Evolutionary conservation across 2,888 invertebrate species (phyloP), one percentile per base, ranked within the genome.

Genomic region (Eilema depressum): DNA sequence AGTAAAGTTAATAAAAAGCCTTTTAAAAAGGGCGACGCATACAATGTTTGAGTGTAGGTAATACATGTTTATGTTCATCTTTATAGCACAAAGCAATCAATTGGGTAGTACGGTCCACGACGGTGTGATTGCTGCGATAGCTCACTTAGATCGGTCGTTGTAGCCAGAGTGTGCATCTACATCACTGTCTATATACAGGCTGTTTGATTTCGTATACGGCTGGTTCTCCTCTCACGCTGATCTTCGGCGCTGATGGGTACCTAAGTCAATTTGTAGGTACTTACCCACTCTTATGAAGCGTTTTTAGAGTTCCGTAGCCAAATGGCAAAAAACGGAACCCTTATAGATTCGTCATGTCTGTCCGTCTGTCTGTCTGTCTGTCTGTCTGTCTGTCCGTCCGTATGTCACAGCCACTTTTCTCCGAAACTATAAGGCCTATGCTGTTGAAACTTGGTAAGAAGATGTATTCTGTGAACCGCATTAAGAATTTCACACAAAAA

Each of bases 1-100:
- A 33, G 33, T 33, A 10, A 33, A 37, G 12, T 14, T 37, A 37
- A 12, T 37, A 37, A 47, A 47, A 20, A 47, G 20, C 47, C 53
- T 53, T n/a, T 53, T n/a, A 3, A 33, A 28, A n/a, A 30, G 14
- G 10, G 5, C n/a, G 8, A 56, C 25, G 4, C 23, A 56, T n/a
- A 10, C 47, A 20, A 1, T 53, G 53, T 53, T 20, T 23, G 23
- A 77, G 71, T 56, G 65, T 74, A 68, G 59, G 71, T 69, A 70
- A 68, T 47, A 73, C 70, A 68, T 69, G 60, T 68, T 68, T 65
- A 65, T 70, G 41, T 74, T 75, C 17, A 66, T 61, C 67, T 67
- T 67, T 65, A 65, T 61, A 26, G 53, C 33, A 53, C 47, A 62
- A 61, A 68, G 62, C 62, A 61, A 68, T 68, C 68, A 68, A 68